Percentiles rank a stretch among this genome's conserved stretches.
Evolutionary conservation across 2,113 vertebrate species (phyloP).

Genomic region (Limnothrissa miodon): DNA sequence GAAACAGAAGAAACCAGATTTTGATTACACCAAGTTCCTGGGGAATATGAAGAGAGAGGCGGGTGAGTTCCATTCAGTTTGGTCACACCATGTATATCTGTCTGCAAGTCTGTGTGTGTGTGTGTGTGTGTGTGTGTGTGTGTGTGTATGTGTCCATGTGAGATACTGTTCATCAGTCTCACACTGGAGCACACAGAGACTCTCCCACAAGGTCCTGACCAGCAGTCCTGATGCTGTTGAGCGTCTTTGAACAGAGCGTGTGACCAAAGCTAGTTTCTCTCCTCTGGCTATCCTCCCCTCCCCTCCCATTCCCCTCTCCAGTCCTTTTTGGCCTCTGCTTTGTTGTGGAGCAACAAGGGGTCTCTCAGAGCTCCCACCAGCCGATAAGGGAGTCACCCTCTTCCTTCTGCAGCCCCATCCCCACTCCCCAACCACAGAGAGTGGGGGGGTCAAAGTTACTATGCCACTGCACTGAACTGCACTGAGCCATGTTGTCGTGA

Average conservation of each 20-base stretch:
- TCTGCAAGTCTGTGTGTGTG: slow-evolving; percentile 44
- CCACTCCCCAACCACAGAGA: not conserved
- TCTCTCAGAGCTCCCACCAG: not conserved
- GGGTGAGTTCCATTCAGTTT: slow-evolving; percentile 41
- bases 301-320: not conserved
- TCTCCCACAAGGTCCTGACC: slow-evolving; percentile 71
- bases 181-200: slow-evolving; percentile 64
- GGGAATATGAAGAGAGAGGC: not conserved
- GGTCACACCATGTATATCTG: slow-evolving; percentile 11
- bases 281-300: not conserved
- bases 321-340: not conserved
- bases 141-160: slow-evolving; percentile 32
- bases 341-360: not conserved
- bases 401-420: not conserved
- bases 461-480: not conserved
- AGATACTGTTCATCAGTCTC: slow-evolving; percentile 17
- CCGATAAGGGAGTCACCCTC: not conserved
- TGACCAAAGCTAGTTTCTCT: not conserved
- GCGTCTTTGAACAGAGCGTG: not conserved
- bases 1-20: not conserved
- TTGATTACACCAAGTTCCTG: not conserved
- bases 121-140: slow-evolving; percentile 39
- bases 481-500: not conserved
- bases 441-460: not conserved
- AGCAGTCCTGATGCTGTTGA: slow-evolving; percentile 66